Evolutionary conservation across 2,113 vertebrate species (phyloP).

Genomic region (Scytalopus superciliaris): DNA sequence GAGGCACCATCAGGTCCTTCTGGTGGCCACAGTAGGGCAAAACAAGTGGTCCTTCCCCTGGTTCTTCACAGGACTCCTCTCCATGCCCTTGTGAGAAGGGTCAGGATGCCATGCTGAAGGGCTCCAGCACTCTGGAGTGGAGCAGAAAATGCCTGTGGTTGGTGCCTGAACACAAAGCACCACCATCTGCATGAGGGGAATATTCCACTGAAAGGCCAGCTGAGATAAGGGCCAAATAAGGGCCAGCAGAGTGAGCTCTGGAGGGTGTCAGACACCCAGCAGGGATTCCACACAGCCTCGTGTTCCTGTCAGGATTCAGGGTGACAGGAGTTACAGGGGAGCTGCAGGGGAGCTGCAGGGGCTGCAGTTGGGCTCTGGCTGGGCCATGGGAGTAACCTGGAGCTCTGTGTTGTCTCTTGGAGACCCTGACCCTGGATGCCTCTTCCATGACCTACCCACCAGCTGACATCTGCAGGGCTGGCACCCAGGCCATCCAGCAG

Average conservation of each 20-base stretch:
- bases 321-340: too few species aligned
- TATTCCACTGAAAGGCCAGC: not conserved
- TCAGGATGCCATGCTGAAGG: not conserved
- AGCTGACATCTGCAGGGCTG: slow-evolving; percentile 76
- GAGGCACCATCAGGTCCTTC: not conserved
- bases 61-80: not conserved
- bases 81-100: not conserved
- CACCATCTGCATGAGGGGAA: not conserved
- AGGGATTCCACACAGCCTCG: not conserved
- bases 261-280: not conserved
- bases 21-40: not conserved
- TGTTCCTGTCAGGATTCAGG: not conserved
- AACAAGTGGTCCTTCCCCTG: not conserved
- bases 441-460: slow-evolving; percentile 84
- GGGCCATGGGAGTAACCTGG: not conserved
- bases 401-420: slow-evolving; percentile 23
- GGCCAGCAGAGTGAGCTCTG: not conserved
- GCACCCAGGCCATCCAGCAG: slow-evolving; percentile 86
- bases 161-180: not conserved
- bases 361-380: not conserved
- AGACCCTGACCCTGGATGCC: slow-evolving; percentile 86
- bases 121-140: not conserved
- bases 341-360: not conserved
- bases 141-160: not conserved
- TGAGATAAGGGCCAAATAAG: not conserved